Evolutionary conservation across 2,113 vertebrate genomes (phyloP).

Genomic region (Spheniscus mendiculus): DNA sequence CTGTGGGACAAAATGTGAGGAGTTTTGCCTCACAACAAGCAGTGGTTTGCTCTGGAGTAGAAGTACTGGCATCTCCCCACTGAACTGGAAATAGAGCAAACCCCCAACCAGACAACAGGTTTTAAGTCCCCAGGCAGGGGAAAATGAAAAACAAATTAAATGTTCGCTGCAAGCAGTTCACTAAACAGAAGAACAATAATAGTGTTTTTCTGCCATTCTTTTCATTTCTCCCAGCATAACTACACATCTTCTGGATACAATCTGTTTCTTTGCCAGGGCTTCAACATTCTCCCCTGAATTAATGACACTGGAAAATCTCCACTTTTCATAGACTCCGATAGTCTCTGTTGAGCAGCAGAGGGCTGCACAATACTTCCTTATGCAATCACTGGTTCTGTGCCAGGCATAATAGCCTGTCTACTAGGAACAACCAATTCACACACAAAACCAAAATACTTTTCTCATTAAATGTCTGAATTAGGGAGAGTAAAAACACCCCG

Average conservation of each 20-base stretch:
- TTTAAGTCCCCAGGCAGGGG: neutral
- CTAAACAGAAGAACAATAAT: neutral
- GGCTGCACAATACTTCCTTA: conserved; percentile 55
- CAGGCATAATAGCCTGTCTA: conserved; percentile 25
- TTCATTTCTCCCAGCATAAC: conserved; percentile 34
- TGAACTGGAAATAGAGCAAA: conserved; percentile 6
- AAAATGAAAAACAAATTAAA: conserved; percentile 48
- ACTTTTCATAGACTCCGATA: conserved; percentile 30
- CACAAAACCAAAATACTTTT: neutral
- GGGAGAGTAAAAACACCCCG: neutral
- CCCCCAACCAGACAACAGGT: neutral
- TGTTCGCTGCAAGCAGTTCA: neutral
- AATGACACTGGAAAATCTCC: conserved; percentile 62
- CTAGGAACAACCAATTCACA: conserved; percentile 10
- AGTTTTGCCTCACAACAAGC: neutral
- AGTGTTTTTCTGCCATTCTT: conserved; percentile 23
- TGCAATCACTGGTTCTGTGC: conserved; percentile 50
- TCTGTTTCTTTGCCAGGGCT: conserved; percentile 37
- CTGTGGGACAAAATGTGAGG: neutral
- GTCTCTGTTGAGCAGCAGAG: conserved; percentile 21
- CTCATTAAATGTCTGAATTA: neutral
- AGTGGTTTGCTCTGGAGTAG: neutral
- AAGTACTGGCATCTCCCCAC: neutral
- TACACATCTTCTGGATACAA: conserved; percentile 35
- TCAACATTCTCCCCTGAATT: conserved; percentile 26